These are phyloP conservation scores for Pheucticus melanocephalus DNA, from an alignment of 2,113 vertebrate species.

Conservation along the genomic window DNA sequence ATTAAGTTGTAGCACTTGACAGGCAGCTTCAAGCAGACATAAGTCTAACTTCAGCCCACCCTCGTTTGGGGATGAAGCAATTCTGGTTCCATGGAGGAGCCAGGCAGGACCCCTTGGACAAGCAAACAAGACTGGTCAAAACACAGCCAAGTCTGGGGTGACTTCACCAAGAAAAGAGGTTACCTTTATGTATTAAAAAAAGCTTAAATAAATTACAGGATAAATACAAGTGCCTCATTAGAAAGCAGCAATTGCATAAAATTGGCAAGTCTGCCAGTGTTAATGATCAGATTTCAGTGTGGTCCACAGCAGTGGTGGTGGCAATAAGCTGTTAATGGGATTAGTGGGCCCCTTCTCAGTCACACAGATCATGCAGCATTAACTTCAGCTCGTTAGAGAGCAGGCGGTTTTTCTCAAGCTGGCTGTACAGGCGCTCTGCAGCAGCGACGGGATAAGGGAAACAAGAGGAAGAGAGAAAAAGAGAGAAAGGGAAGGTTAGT, in stretches of 20 bases:
- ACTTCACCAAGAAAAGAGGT: background rate
- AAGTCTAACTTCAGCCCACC: background rate
- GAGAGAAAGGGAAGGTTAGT: conserved; percentile 72
- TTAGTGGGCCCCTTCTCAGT: conserved; percentile 72
- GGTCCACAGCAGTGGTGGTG: conserved; percentile 56
- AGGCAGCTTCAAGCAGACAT: background rate
- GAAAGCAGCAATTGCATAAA: conserved; percentile 30
- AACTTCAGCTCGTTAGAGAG: conserved; percentile 80
- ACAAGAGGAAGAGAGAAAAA: conserved; percentile 54
- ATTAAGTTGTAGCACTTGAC: background rate
- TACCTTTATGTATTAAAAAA: background rate
- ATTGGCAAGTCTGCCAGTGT: background rate
- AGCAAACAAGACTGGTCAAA: background rate
- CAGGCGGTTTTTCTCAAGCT: conserved; percentile 79
- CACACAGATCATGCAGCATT: conserved; percentile 81
- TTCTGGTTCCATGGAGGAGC: background rate
- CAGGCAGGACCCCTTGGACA: background rate
- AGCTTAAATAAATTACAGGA: background rate
- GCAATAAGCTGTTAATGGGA: conserved; percentile 27
- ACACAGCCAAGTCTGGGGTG: background rate
- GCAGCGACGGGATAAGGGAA: conserved; percentile 16
- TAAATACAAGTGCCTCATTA: background rate
- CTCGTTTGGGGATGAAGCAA: background rate
- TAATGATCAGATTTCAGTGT: conserved; percentile 34
- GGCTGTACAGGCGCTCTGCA: conserved; percentile 78